These are phyloP conservation scores for Linyphia triangularis DNA, from an alignment of 2,888 invertebrate species.

Conservation along the genomic window DNA sequence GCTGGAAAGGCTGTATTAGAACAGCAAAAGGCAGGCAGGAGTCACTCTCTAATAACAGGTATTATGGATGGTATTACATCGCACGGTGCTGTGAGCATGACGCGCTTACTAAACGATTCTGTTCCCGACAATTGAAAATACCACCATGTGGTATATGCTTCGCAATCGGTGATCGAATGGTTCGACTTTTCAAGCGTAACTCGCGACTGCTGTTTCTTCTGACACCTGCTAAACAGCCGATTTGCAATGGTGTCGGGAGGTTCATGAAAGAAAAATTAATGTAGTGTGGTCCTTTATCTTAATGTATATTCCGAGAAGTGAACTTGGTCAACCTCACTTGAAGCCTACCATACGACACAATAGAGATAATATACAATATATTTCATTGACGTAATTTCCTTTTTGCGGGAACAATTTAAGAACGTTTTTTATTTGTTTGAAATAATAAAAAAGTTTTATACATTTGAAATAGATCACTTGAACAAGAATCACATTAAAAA, in stretches of 20 bases:
- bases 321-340: too few relatives aligned
- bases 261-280: neutral
- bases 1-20: neutral
- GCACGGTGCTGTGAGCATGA: slow-evolving; percentile 20
- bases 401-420: too few relatives aligned
- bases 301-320: too few relatives aligned
- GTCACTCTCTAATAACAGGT: slow-evolving; percentile 50
- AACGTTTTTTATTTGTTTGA: too few relatives aligned
- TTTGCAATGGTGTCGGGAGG: neutral
- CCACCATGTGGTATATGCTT: slow-evolving; percentile 52
- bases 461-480: too few relatives aligned
- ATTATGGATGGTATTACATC: slow-evolving; percentile 43
- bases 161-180: slow-evolving; percentile 15
- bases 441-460: too few relatives aligned
- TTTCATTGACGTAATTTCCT: too few relatives aligned
- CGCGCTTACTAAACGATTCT: slow-evolving; percentile 37
- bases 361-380: too few relatives aligned
- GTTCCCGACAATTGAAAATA: neutral
- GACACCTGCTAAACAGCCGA: neutral
- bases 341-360: too few relatives aligned
- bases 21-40: slow-evolving; percentile 23
- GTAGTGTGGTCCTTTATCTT: too few relatives aligned
- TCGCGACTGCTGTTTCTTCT: neutral
- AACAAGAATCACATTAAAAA: too few relatives aligned
- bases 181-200: neutral